These are phyloP conservation scores for Synanceia verrucosa DNA, from an alignment of 2,797 vertebrate genomes.

Conservation along the genomic window DNA sequence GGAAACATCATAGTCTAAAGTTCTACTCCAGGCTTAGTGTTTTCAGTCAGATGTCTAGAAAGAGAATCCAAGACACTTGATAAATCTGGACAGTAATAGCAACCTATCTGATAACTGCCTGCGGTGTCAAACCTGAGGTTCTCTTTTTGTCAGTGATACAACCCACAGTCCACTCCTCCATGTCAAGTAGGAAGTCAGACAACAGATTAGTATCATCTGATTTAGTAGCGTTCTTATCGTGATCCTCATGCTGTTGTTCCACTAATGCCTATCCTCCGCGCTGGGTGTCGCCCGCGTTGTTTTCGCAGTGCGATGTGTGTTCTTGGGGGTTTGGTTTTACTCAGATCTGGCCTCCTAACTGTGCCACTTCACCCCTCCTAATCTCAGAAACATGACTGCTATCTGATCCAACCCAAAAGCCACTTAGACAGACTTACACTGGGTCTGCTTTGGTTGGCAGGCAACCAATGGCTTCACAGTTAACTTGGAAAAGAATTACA, in stretches of 20 bases:
- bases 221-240: constrained; percentile 58
- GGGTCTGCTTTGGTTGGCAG: constrained; percentile 42
- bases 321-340: constrained; percentile 62
- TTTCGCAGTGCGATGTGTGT: constrained; percentile 50
- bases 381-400: constrained; percentile 70
- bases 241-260: constrained; percentile 52
- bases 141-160: constrained; percentile 47
- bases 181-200: constrained; percentile 58
- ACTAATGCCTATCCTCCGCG: constrained; percentile 47
- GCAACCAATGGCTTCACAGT: constrained; percentile 14
- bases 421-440: constrained; percentile 60
- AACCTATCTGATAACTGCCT: constrained; percentile 43
- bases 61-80: constrained; percentile 15
- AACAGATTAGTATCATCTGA: constrained; percentile 63
- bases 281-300: constrained; percentile 8
- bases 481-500: constrained; percentile 15
- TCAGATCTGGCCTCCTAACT: constrained; percentile 59
- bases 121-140: constrained; percentile 43
- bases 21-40: not conserved
- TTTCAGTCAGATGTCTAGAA: constrained; percentile 19
- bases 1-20: not conserved
- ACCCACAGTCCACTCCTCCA: constrained; percentile 45
- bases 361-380: constrained; percentile 53
- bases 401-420: constrained; percentile 72
- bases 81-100: constrained; percentile 37